phyloP scores from a whole-genome alignment of 2,888 invertebrate species.

The Lysandra bellargus region DNA sequence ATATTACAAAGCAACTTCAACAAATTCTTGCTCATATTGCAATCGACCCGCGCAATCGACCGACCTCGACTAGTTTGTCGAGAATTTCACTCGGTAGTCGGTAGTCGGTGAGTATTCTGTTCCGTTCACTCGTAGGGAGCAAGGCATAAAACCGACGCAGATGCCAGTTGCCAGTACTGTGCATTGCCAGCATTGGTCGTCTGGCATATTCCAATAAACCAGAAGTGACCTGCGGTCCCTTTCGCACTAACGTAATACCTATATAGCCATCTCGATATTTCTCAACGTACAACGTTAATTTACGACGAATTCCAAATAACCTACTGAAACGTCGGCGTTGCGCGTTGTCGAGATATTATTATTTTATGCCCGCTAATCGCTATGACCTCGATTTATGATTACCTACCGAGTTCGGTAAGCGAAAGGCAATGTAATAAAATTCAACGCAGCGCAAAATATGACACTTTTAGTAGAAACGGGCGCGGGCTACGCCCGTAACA shows the following conservation, averaged over 20 bases:
- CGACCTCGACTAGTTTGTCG: constrained; percentile 39
- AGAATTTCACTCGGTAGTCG: constrained; percentile 44
- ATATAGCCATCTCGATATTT: constrained; percentile 45
- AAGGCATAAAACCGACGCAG: constrained; percentile 52
- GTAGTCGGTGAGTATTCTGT: constrained; percentile 52
- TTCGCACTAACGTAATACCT: constrained; percentile 45
- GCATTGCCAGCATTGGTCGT: constrained; percentile 68
- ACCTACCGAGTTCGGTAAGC: constrained; percentile 48
- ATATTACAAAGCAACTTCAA: constrained; percentile 40
- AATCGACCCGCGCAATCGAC: constrained; percentile 45
- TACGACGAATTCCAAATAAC: constrained; percentile 42
- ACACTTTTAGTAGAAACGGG: not conserved
- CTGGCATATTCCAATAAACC: constrained; percentile 61
- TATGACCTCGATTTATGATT: constrained; percentile 52
- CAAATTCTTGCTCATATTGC: constrained; percentile 40
- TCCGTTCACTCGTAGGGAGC: constrained; percentile 61
- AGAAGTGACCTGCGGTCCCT: constrained; percentile 51
- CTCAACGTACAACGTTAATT: constrained; percentile 44
- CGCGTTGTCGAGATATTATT: constrained; percentile 50
- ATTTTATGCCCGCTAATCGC: constrained; percentile 41
- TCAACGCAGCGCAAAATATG: not conserved
- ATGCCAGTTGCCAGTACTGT: constrained; percentile 60
- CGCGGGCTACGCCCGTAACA: too few species aligned
- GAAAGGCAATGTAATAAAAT: constrained; percentile 36
- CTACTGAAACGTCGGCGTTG: constrained; percentile 52